Evolutionary conservation across 2,888 invertebrate genomes (phyloP).

Genomic region (Quadriops clusia): DNA sequence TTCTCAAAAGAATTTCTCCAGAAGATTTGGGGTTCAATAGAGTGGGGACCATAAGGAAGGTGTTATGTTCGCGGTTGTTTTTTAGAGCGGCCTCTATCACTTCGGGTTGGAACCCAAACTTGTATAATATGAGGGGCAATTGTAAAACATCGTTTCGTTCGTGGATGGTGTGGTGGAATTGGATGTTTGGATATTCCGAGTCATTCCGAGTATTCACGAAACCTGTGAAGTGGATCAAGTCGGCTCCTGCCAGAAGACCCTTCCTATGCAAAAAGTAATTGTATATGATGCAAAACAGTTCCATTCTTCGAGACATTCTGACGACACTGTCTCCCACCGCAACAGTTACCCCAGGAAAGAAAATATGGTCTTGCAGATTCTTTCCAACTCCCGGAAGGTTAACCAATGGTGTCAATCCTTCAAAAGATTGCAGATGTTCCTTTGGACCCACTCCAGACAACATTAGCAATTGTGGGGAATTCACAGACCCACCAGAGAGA

Average conservation of each 20-base stretch:
- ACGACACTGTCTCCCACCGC: slow-evolving; percentile 7
- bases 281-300: too few species aligned
- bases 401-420: slow-evolving; percentile 34
- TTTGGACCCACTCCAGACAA: too few species aligned
- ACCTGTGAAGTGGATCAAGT: slow-evolving; percentile 38
- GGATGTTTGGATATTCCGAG: slow-evolving; percentile 40
- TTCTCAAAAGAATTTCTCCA: slow-evolving; percentile 55
- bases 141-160: too few species aligned
- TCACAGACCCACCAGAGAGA: slow-evolving; percentile 53
- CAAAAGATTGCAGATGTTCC: slow-evolving; percentile 40
- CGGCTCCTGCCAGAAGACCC: slow-evolving; percentile 39
- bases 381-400: slow-evolving; percentile 43
- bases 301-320: too few species aligned
- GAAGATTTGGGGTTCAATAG: slow-evolving; percentile 62
- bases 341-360: slow-evolving; percentile 26
- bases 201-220: slow-evolving; percentile 40
- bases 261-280: slow-evolving; percentile 39
- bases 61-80: too few species aligned
- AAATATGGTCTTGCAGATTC: slow-evolving; percentile 43
- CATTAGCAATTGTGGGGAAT: slow-evolving; percentile 56
- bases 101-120: too few species aligned
- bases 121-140: too few species aligned
- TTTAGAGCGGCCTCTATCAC: too few species aligned
- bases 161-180: too few species aligned
- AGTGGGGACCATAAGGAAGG: too few species aligned